These are phyloP conservation scores for Spea bombifrons DNA, from an alignment of 2,113 vertebrate genomes.

Conservation along the genomic window DNA sequence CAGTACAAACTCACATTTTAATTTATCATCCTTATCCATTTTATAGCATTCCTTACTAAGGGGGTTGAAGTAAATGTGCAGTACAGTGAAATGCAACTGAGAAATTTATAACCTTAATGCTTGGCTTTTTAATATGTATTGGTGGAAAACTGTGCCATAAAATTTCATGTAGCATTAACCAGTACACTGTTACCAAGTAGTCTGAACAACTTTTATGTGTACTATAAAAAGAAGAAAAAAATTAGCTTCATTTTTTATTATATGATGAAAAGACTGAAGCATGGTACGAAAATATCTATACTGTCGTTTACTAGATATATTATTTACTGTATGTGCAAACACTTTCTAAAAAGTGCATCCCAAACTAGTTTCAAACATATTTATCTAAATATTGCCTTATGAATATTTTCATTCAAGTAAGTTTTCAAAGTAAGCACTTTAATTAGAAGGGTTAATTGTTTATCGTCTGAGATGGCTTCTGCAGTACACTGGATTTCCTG, in stretches of 20 bases:
- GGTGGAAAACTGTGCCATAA: constrained; percentile 41
- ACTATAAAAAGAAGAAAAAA: constrained; percentile 40
- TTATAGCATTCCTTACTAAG: constrained; percentile 45
- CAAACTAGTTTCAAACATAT: no score
- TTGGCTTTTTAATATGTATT: constrained; percentile 43
- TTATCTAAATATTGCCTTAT: no score
- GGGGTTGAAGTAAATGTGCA: constrained; percentile 42
- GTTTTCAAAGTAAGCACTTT: no score
- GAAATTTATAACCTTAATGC: constrained; percentile 42
- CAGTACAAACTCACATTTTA: constrained; percentile 40
- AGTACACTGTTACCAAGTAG: constrained; percentile 43
- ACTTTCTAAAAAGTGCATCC: no score
- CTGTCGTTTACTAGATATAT: no score
- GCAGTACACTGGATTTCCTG: no score
- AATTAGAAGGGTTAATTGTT: no score
- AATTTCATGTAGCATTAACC: constrained; percentile 48
- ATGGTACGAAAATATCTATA: no score
- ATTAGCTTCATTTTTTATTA: constrained; percentile 28
- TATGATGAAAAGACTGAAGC: neutral
- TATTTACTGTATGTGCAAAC: no score
- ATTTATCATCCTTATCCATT: constrained; percentile 38
- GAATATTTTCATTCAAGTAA: no score
- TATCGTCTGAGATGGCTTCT: no score
- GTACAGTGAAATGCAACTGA: constrained; percentile 38
- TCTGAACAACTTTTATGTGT: constrained; percentile 45